phyloP scores from a whole-genome alignment of 2,888 invertebrate species.

The Rhyacophila evoluta region DNA sequence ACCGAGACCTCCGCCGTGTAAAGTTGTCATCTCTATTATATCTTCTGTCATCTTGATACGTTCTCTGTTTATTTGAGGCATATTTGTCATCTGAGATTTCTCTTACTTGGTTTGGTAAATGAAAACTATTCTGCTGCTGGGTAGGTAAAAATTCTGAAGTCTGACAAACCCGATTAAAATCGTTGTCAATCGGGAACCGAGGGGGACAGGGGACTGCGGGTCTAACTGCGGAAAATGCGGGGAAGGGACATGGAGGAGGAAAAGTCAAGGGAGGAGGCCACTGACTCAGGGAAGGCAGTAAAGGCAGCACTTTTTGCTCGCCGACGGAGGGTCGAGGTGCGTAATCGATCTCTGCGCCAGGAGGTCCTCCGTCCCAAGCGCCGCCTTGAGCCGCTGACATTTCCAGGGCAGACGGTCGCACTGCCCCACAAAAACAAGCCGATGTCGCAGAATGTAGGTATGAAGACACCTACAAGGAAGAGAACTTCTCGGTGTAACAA shows the following conservation, averaged over 20 bases:
- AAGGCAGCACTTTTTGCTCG: conserved; percentile 55
- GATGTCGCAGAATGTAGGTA: conserved; percentile 72
- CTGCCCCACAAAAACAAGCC: conserved; percentile 65
- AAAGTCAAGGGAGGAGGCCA: conserved; percentile 55
- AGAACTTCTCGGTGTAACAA: conserved; percentile 75
- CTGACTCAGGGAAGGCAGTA: conserved; percentile 51
- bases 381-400: conserved; percentile 57
- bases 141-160: background rate
- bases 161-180: background rate
- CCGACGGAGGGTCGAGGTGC: conserved; percentile 51
- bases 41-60: background rate
- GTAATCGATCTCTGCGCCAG: conserved; percentile 69
- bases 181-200: conserved; percentile 56
- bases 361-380: conserved; percentile 70
- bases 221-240: background rate
- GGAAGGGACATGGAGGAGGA: conserved; percentile 56
- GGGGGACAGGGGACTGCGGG: background rate
- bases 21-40: background rate
- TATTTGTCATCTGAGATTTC: background rate
- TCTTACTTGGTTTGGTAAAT: background rate
- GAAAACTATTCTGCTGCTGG: background rate
- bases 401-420: conserved; percentile 25
- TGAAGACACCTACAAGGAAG: conserved; percentile 77
- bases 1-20: background rate
- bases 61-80: background rate